Conservation (phyloP, 2,797 vertebrate genomes). For the Staurois parvus region DNA sequence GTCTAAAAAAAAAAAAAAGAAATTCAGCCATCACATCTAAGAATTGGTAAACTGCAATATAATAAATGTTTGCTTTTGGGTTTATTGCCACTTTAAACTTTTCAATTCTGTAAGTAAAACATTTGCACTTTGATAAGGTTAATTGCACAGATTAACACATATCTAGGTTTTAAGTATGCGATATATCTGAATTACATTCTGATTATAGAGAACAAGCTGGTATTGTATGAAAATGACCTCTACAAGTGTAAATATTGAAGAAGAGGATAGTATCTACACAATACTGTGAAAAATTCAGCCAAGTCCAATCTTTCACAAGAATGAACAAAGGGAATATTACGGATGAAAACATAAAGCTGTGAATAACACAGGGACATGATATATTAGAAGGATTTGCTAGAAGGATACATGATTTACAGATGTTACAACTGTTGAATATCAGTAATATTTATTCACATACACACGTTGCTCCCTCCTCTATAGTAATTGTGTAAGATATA, state of each 20-base stretch:
- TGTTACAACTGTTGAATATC: constrained; percentile 64
- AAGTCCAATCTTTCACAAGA: constrained; percentile 1
- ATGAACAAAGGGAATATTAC: constrained; percentile 19
- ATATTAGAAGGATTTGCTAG: constrained; percentile 58
- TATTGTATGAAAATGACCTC: constrained; percentile 12
- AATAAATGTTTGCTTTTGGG: too few species aligned
- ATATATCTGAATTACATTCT: neutral
- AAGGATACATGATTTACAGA: constrained; percentile 64
- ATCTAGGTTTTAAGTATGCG: neutral
- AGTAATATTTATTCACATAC: constrained; percentile 65
- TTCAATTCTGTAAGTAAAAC: too few species aligned
- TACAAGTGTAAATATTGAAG: neutral
- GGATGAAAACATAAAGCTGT: constrained; percentile 20
- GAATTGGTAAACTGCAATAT: too few species aligned
- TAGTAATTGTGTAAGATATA: constrained; percentile 64
- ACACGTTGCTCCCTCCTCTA: constrained; percentile 62
- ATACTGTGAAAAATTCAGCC: constrained; percentile 6
- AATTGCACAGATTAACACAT: neutral
- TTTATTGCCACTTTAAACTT: too few species aligned
- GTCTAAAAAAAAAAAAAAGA: too few species aligned
- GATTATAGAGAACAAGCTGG: neutral
- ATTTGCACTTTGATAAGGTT: neutral
- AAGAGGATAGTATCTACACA: constrained; percentile 14
- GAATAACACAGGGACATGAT: constrained; percentile 40
- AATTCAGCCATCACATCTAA: too few species aligned